phyloP scores from a whole-genome alignment of 1,140 invertebrate genomes.

The Oncopodura yosiiana region DNA sequence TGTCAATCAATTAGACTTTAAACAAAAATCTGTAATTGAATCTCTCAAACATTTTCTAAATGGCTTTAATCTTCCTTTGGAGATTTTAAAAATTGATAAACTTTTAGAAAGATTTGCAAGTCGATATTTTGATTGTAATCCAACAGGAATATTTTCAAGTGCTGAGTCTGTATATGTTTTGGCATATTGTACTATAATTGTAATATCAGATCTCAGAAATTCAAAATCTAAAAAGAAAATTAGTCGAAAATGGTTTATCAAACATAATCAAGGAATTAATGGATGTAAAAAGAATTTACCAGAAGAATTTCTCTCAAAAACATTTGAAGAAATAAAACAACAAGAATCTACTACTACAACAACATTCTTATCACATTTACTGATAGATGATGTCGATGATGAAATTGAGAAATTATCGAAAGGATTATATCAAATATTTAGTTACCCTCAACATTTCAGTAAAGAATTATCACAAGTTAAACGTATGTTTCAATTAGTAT shows the following conservation, averaged over 20 bases:
- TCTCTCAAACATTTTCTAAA: conserved; percentile 87
- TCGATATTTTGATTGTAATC: conserved; percentile 95
- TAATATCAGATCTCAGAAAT: conserved; percentile 97
- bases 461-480: conserved; percentile 93
- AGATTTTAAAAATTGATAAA: conserved; percentile 98
- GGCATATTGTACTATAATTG: conserved; percentile 98
- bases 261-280: conserved; percentile 94
- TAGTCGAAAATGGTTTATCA: conserved; percentile 99
- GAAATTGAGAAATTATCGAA: conserved; percentile 99
- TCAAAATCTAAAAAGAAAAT: conserved; percentile 97
- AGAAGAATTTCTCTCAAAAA: conserved; percentile 90
- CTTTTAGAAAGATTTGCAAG: conserved; percentile 99
- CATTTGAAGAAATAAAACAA: conserved; percentile 99
- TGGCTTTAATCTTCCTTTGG: conserved; percentile 92
- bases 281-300: conserved; percentile 96
- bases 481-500: conserved; percentile 96
- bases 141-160: conserved; percentile 87
- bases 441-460: conserved; percentile 93
- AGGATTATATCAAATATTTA: conserved; percentile 59
- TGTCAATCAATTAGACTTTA: conserved; percentile 93
- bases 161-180: conserved; percentile 97
- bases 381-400: too few species aligned
- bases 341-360: too few species aligned
- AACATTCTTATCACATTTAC: too few species aligned
- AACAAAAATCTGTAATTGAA: conserved; percentile 85